These are phyloP conservation scores for Ondatra zibethicus DNA, from an alignment of 2,113 vertebrate species.

Conservation along the genomic window DNA sequence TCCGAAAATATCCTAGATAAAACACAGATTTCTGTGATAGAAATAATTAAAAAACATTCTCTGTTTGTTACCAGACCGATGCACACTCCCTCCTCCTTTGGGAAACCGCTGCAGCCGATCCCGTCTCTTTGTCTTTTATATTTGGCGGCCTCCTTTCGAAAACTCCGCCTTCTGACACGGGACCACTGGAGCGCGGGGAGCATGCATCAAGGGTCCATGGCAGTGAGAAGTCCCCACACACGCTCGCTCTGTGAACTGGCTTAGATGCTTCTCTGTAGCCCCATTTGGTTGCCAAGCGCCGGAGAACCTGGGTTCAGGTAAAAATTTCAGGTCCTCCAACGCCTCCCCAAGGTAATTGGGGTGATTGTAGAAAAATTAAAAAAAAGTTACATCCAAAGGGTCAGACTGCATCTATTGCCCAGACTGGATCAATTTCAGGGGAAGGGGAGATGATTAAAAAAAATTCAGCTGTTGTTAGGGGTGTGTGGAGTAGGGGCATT, in stretches of 20 bases:
- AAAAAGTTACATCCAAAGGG: conserved; percentile 90
- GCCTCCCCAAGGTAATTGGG: conserved; percentile 88
- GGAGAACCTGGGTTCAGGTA: conserved; percentile 91
- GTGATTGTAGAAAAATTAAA: conserved; percentile 87
- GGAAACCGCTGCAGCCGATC: conserved; percentile 93
- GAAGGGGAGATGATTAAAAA: conserved; percentile 76
- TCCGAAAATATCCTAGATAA: conserved; percentile 90
- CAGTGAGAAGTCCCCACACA: conserved; percentile 93
- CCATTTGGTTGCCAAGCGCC: conserved; percentile 91
- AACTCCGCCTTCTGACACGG: conserved; percentile 93
- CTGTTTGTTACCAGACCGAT: conserved; percentile 94
- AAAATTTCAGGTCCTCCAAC: conserved; percentile 92
- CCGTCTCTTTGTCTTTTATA: conserved; percentile 93
- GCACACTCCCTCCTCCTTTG: conserved; percentile 94
- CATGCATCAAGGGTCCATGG: conserved; percentile 94
- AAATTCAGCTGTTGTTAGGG: conserved; percentile 72
- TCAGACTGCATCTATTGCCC: conserved; percentile 92
- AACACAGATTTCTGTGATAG: conserved; percentile 90
- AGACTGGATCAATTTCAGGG: conserved; percentile 91
- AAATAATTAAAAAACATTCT: conserved; percentile 89
- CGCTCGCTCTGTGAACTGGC: conserved; percentile 92
- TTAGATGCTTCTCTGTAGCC: conserved; percentile 92
- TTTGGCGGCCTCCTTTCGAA: conserved; percentile 93
- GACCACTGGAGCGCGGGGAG: conserved; percentile 93
- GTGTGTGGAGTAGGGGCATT: conserved; percentile 85